Percentiles rank a stretch among this genome's conserved stretches.
Conservation (phyloP, 37 sponge, comb jelly and placozoan species). For the Ianthella basta region DNA sequence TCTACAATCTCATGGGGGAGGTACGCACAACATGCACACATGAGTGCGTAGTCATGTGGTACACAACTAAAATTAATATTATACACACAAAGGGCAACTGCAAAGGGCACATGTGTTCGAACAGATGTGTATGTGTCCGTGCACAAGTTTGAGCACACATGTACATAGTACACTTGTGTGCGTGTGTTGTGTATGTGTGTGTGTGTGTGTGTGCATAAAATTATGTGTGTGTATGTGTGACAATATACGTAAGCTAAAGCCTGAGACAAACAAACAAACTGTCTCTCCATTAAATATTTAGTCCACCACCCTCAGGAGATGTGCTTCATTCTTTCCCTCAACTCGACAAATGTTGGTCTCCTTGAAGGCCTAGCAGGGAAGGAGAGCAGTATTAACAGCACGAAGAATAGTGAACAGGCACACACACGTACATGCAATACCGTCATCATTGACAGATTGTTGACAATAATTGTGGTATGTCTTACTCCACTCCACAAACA, state of each 20-base stretch:
- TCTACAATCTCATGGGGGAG: no score
- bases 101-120: neutral
- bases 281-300: no score
- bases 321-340: slow-evolving; percentile 40
- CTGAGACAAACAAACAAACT: no score
- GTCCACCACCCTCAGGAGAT: neutral
- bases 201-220: neutral
- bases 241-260: no score
- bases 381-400: neutral
- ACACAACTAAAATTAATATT: no score
- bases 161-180: no score
- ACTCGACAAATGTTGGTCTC: slow-evolving; percentile 64
- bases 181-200: neutral
- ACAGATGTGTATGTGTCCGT: neutral
- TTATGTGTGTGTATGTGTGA: neutral
- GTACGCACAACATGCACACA: neutral
- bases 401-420: neutral
- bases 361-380: slow-evolving; percentile 36
- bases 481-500: no score
- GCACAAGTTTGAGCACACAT: slow-evolving; percentile 27
- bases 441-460: no score
- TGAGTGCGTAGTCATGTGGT: neutral
- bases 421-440: neutral
- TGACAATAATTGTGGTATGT: no score
- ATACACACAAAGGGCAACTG: neutral